Base-by-base conservation (phyloP, 2,797 vertebrate species). In the Pangasius djambal region DNA sequence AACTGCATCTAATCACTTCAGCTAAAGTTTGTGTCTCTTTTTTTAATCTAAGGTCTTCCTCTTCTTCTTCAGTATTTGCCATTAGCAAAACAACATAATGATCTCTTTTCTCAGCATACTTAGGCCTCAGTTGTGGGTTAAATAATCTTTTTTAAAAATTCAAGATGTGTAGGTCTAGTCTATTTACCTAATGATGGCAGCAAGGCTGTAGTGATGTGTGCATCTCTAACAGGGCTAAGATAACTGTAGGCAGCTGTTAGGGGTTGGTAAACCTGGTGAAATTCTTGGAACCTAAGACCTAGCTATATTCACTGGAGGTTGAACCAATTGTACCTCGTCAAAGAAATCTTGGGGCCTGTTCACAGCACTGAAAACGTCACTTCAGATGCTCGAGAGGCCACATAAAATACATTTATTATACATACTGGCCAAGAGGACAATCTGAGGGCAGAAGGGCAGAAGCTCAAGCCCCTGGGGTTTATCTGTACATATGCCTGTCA, bases 381-480 rank as follows among this genome's bases (percentile, higher is more conserved):
- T 85, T n/a, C 25, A n/a, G 79, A 13, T 16, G 20, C 22, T 22
- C 7, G 1, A 86, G 52, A 34, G 7, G 50, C 15, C 25, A 48
- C 48, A 34, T n/a, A 61, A 75, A 86, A 86, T 74, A 18, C 28
- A 75, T 86, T 44, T 61, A 75, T 75, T 75, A 86, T 74, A 44
- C 67, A 52, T 25, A 67, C 52, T 20, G 52, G 9, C 37, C 85
- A 37, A 55, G n/a, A 70, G 9, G 28, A 34, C 2, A 70, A 6
- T 25, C 48, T 55, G 48, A 85, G 31, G 18, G 10, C 65, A 84
- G 44, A 65, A 84, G 15, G 63, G 40, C 44, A 70, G 65, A 69
- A 70, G n/a, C 18, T 85, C 65, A 55, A 28, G 5, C 28, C 63
- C 52, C 34, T 34, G 13, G 55, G 34, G 55, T 22, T 50, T 63